Conservation (phyloP, 2,888 invertebrate genomes). For the Idaea aversata region DNA sequence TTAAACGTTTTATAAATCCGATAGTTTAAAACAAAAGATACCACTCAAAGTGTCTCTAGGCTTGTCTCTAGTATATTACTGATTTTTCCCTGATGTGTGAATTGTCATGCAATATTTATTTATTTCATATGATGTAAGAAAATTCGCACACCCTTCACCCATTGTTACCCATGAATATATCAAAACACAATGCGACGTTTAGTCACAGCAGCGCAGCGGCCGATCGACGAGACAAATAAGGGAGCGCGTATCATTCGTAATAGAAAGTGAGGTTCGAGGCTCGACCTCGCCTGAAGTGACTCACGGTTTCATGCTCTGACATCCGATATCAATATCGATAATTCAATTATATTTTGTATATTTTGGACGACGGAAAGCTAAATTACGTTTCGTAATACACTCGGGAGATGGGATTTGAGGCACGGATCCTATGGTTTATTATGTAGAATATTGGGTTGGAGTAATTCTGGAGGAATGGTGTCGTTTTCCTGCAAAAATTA, state of each 20-base stretch:
- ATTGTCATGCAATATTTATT: too few species aligned
- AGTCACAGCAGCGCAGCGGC: constrained; percentile 31
- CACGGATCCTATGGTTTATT: neutral
- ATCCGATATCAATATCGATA: constrained; percentile 18
- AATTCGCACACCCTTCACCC: constrained; percentile 8
- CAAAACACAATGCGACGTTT: constrained; percentile 32
- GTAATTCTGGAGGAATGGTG: too few species aligned
- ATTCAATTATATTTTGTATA: neutral
- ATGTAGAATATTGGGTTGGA: neutral
- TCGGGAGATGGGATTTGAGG: neutral
- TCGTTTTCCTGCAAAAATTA: too few species aligned
- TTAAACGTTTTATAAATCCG: too few species aligned
- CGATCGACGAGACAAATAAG: constrained; percentile 35
- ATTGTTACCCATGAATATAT: constrained; percentile 2
- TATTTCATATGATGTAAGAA: constrained; percentile 5
- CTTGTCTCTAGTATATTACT: neutral
- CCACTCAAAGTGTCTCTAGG: neutral
- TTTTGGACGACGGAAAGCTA: neutral
- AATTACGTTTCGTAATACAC: neutral
- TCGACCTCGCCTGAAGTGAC: constrained; percentile 45
- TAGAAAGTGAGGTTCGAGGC: constrained; percentile 50
- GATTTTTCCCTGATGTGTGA: neutral
- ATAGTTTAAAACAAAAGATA: neutral
- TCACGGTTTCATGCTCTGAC: constrained; percentile 37
- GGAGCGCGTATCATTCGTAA: constrained; percentile 38